Evolutionary conservation across 30 jellyfish, hydroid and myxozoan species (phyloP), one percentile per base, ranked within the genome.

Genomic region (Calvadosia cruxmelitensis): DNA sequence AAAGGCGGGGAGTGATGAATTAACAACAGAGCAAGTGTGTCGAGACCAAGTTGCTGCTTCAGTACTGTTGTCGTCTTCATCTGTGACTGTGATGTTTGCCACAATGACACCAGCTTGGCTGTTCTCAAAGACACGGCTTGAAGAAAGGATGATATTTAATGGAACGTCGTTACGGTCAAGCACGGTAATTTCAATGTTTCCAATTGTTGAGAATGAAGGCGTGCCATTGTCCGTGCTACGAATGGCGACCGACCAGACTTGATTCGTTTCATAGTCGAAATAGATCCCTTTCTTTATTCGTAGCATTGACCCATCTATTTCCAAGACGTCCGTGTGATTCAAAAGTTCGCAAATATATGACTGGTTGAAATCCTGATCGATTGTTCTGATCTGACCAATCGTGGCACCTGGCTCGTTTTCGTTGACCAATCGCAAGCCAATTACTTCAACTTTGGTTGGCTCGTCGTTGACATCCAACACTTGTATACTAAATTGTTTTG

Each of bases 391-490:
- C 33, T 27, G 3, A 16, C 86, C 86, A 63, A 66, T 1, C 31
- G 12, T 34, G 26, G 52, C 73, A 66, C 86, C 86, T n/a, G 29
- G 20, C 3, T 29, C 28, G 34, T 75, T 75, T 75, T 75, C 86
- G 48, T 34, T 32, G 0, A 75, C 76, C 16, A 33, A n/a, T 13
- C 53, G 52, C 27, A 10, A 50, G 26, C 34, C 75, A 27, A 48
- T 67, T 1, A 75, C 29, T 33, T 31, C 31, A 24, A 75, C 66
- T 1, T 49, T 73, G 23, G 50, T 75, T 25, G 86, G 86, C 13
- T 48, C 36, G 65, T 75, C 86, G 50, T 75, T 75, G 63, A 67
- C 25, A 66, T 75, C 86, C n/a, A 48, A 3, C 49, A 66, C 72
- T 16, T 26, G 31, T 13, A 75, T 33, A 64, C 28, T 32, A 66